These are phyloP conservation scores for Syngnathus scovelli DNA, from an alignment of 2,113 vertebrate species.

Conservation along the genomic window DNA sequence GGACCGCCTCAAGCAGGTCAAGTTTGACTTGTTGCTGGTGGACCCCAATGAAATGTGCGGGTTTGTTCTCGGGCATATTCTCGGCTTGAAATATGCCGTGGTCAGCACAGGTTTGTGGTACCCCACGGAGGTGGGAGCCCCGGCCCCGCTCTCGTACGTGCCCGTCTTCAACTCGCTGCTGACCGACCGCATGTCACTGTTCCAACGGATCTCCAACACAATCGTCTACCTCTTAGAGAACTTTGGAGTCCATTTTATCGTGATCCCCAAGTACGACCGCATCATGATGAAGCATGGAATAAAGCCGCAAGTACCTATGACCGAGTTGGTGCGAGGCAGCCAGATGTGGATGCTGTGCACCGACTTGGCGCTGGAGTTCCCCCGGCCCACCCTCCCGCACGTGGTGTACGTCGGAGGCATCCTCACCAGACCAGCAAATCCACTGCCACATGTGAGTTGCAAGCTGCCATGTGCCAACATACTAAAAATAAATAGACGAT, in stretches of 20 bases:
- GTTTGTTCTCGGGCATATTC: constrained; percentile 91
- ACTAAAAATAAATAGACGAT: too few relatives aligned
- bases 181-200: constrained; percentile 89
- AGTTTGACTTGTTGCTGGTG: constrained; percentile 91
- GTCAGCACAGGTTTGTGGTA: constrained; percentile 98
- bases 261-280: constrained; percentile 91
- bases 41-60: constrained; percentile 99
- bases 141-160: constrained; percentile 89
- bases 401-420: constrained; percentile 98
- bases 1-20: constrained; percentile 77
- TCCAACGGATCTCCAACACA: constrained; percentile 87
- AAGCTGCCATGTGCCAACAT: constrained; percentile 6
- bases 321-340: constrained; percentile 88
- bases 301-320: constrained; percentile 82
- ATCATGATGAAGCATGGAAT: constrained; percentile 90
- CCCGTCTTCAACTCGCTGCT: constrained; percentile 97
- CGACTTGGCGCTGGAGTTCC: constrained; percentile 94
- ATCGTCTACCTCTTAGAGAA: constrained; percentile 87
- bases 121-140: constrained; percentile 93
- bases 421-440: constrained; percentile 85
- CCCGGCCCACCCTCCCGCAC: constrained; percentile 91
- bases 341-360: constrained; percentile 98
- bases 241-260: constrained; percentile 87
- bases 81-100: constrained; percentile 90
- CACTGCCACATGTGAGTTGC: constrained; percentile 86